Base-by-base conservation (phyloP, 2,113 vertebrate genomes). In the Gymnogyps californianus region DNA sequence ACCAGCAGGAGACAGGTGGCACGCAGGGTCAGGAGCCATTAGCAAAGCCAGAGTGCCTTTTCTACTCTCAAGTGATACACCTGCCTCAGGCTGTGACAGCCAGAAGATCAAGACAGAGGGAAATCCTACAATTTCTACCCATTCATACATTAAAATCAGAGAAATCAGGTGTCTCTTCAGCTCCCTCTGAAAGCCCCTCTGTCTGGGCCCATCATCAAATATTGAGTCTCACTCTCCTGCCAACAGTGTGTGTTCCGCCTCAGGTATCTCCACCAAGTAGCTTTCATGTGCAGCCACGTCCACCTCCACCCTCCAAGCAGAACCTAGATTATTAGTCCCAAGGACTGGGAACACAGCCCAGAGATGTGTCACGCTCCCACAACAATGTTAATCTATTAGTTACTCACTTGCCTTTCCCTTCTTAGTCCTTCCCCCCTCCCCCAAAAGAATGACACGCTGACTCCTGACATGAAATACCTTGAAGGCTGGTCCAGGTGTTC, bases 401-500 rank as follows among this genome's bases (percentile, higher is more conserved):
- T 76, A 77, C 46, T 91, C 81, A 83, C 34, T 83, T 62, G 62
- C 31, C 16, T 85, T 91, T 89, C 62, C 54, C 24, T 78, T 65
- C 58, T 59, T 28, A 92, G 26, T 10, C 62, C n/a, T 62, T 18
- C 29, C 9, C 58, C 32, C 26, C 9, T 54, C 32, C 29, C 20
- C 0, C 6, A 20, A 58, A 71, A 76, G 31, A 92, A 74, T 16
- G n/a, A 38, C 36, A 34, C 28, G 67, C 19, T 72, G 32, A 74
- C 31, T 65, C 49, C 67, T 59, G 59, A 87, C 38, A 64, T 58
- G 31, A 52, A 89, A 88, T 95, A 99, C 99, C 99, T 99, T 99
- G 97, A 99, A 99, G 13, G 99, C 99, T 21, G 99, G 99, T 8
- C 99, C 99, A 2, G 99, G 99, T 8, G 99, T 99, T 95, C 99